Evolutionary conservation across 2,113 vertebrate genomes (phyloP).

Genomic region (Myrmecobius fasciatus): DNA sequence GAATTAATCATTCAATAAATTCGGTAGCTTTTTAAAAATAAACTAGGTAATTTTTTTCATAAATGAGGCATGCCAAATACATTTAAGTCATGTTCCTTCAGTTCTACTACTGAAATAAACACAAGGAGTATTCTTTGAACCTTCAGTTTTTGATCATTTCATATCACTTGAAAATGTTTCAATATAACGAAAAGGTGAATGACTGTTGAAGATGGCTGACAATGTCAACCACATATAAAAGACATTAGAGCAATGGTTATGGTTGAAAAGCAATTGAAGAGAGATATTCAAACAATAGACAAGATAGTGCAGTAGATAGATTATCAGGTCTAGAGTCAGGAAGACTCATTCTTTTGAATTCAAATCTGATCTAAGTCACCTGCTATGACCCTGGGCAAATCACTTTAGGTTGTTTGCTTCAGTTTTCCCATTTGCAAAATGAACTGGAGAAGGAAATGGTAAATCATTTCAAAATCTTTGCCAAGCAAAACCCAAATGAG

Average conservation of each 20-base stretch:
- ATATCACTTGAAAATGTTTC: neutral
- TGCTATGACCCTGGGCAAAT: too few relatives aligned
- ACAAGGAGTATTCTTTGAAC: neutral
- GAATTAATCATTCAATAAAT: neutral
- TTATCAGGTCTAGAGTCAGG: too few relatives aligned
- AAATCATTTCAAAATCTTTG: too few relatives aligned
- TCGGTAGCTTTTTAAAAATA: slow-evolving; percentile 17
- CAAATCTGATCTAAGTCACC: too few relatives aligned
- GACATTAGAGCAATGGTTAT: neutral
- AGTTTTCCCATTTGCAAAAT: too few relatives aligned
- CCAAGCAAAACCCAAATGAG: too few relatives aligned
- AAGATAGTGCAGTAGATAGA: too few relatives aligned
- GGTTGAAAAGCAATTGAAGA: neutral
- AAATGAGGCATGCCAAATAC: neutral
- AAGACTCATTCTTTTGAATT: too few relatives aligned
- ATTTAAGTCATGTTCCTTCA: neutral
- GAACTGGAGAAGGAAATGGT: too few relatives aligned
- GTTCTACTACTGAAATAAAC: neutral
- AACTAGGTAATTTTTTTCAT: slow-evolving; percentile 5
- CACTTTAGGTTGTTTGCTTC: too few relatives aligned
- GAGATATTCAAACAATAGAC: too few relatives aligned
- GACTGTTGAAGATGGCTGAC: neutral
- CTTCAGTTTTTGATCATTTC: slow-evolving; percentile 8
- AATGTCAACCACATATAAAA: slow-evolving; percentile 20
- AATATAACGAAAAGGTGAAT: neutral